Evolutionary conservation across 2,113 vertebrate genomes (phyloP), one percentile per base, ranked within the genome.

Genomic region (Suncus etruscus): DNA sequence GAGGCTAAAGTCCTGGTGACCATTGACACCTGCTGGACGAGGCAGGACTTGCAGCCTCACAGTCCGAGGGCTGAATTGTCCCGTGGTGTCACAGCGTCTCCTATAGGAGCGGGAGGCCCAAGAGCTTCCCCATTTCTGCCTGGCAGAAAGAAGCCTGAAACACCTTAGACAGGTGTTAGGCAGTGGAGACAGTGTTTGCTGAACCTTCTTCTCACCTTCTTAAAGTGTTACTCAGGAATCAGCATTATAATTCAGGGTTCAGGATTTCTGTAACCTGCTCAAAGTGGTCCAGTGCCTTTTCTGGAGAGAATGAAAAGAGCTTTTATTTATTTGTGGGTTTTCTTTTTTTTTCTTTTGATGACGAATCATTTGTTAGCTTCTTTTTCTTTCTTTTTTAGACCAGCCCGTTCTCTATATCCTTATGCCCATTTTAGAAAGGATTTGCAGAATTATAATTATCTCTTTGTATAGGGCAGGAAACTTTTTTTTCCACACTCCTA

Each of bases 11-110:
- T 0, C 31, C 32, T 90, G 75, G 88, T 75, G 90, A 90, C 93
- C 93, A 54, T 93, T 92, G 96, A 95, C 96, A 96, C 87, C 96
- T 96, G 91, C 95, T 95, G 96, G 95, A 76, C 11, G 84, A 54
- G 20, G 86, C 51, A 1, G 89, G 95, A 83, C 77, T 89, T 96
- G 92, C 96, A 94, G 11, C 65, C 0, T 24, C 24, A 29, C 24
- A 47, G 91, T 50, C 47, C 89, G 31, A 81, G 69, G 27, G 77
- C 29, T 3, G 31, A 0, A 1, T 65, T 66, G 1, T 94, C 81
- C 10, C 9, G 16, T 20, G 86, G 95, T 96, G 6, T 90, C 90
- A 4, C 0, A 22, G 74, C 61, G 96, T 95, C 96, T 94, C 95
- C 96, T 97, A 72, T 94, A 89, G 96, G 96, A 91, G 73, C 32